Base-by-base conservation (phyloP, 2,113 vertebrate genomes). In the Neomonachus schauinslandi region DNA sequence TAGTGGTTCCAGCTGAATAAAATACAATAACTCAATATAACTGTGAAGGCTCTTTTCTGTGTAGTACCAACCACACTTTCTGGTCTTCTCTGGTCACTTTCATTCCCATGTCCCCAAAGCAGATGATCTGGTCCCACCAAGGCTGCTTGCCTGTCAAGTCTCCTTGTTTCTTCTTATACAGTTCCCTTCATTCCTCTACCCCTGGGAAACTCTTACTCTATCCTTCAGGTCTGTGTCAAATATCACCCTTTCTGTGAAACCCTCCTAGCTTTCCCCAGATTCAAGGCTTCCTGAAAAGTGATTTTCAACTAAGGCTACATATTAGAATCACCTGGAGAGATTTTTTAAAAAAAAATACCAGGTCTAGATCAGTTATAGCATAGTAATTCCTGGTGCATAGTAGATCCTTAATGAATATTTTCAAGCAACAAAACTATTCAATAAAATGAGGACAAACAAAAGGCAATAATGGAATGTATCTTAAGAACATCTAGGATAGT, bases 401-500 rank as follows among this genome's bases (percentile, higher is more conserved):
- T 2, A 63, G 18, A 18, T 59, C n/a, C n/a, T 71, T 92, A 95
- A 55, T 63, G 77, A 92, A 67, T 42, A 74, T 53, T 87, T 92
- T 92, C 39, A 84, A 84, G 61, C 33, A 94, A 87, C 65, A 80
- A 76, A 89, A 26, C n/a, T 84, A 69, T 69, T 92, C 55, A 95
- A 71, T 39, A 69, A 90, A 96, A 96, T 84, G 11, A 90, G 79
- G 92, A 87, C 49, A 22, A 33, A 83, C 24, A 84, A 84, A 83
- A 59, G 42, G 39, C 24, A 94, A 74, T 83, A 77, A 88, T 33
- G 39, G 79, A 36, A 93, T 92, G 7, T 33, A 76, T 33, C 55
- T 93, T 79, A 65, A 94, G 42, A 93, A 94, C 79, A 90, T 72
- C 72, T 33, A 87, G 9, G 76, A 95, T 36, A 74, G 53, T 84